phyloP scores from a whole-genome alignment of 1,140 invertebrate species.

The Cyphomyrmex costatus region DNA sequence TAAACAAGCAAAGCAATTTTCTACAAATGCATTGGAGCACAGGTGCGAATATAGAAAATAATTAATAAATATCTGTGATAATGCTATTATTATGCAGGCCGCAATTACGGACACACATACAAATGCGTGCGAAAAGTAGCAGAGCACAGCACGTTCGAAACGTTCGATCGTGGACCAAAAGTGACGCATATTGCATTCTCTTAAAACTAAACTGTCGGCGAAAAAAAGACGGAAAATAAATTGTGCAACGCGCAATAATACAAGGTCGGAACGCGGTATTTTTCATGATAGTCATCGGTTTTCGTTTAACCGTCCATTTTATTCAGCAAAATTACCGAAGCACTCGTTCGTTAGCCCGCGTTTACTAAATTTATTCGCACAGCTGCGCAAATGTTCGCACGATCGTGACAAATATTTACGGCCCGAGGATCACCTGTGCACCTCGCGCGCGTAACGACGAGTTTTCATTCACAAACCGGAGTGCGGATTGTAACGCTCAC shows the following conservation, averaged over 20 bases:
- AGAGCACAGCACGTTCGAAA: not conserved
- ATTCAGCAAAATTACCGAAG: not conserved
- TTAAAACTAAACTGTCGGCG: too few relatives aligned
- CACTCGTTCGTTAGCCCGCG: not conserved
- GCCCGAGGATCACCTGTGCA: not conserved
- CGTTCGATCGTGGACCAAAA: not conserved
- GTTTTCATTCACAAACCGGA: constrained; percentile 31
- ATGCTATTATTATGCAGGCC: constrained; percentile 13
- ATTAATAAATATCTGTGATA: not conserved
- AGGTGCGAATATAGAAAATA: constrained; percentile 38
- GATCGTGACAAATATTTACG: not conserved
- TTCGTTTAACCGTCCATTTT: not conserved
- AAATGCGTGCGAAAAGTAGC: not conserved
- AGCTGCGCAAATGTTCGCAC: not conserved
- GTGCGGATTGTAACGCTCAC: not conserved
- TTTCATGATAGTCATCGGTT: not conserved
- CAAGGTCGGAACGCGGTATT: not conserved
- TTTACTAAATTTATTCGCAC: not conserved
- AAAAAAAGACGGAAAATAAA: not conserved
- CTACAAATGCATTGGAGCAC: not conserved
- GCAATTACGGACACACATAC: not conserved
- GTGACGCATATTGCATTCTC: too few relatives aligned
- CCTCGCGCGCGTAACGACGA: not conserved
- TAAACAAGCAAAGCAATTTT: not conserved
- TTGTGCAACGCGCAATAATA: not conserved